A percentile compares a stretch with the other conserved stretches of the same genome.
Evolutionary conservation across 2,797 vertebrate species (phyloP).

Genomic region (Florisuga fusca): DNA sequence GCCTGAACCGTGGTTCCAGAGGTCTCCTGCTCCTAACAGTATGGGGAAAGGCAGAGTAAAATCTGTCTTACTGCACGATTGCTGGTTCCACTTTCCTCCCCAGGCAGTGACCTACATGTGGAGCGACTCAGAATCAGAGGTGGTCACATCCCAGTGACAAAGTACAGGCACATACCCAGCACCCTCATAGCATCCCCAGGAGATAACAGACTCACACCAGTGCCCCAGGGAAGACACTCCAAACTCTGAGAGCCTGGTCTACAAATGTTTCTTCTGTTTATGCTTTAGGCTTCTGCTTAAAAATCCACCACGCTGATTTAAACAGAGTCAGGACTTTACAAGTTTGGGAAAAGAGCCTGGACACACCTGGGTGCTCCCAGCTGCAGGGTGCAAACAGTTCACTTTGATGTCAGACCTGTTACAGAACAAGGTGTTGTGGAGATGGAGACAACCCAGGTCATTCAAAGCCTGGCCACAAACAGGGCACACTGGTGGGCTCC

Average conservation of each 20-base stretch:
- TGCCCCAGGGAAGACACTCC: neutral
- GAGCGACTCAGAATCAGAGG: rapidly evolving
- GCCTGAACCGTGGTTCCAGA: neutral
- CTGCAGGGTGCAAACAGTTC: neutral
- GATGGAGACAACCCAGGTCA: neutral
- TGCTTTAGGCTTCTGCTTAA: neutral
- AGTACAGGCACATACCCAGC: neutral
- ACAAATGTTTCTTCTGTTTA: neutral
- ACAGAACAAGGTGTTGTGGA: neutral
- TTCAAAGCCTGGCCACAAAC: neutral
- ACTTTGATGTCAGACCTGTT: neutral
- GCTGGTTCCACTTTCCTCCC: neutral
- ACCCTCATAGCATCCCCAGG: neutral
- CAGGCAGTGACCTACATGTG: rapidly evolving
- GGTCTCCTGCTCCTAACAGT: neutral
- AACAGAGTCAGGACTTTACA: neutral
- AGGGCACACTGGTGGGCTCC: neutral
- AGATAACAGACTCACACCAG: neutral
- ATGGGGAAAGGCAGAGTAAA: neutral
- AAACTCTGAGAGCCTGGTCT: neutral
- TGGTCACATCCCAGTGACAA: neutral
- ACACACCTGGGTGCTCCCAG: neutral
- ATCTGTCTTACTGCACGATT: neutral
- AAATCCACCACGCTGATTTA: neutral
- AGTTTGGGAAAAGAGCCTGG: neutral